Evolutionary conservation across 2,888 invertebrate genomes (phyloP), one percentile per base, ranked within the genome.

Genomic region (Synanthedon myopaeformis): DNA sequence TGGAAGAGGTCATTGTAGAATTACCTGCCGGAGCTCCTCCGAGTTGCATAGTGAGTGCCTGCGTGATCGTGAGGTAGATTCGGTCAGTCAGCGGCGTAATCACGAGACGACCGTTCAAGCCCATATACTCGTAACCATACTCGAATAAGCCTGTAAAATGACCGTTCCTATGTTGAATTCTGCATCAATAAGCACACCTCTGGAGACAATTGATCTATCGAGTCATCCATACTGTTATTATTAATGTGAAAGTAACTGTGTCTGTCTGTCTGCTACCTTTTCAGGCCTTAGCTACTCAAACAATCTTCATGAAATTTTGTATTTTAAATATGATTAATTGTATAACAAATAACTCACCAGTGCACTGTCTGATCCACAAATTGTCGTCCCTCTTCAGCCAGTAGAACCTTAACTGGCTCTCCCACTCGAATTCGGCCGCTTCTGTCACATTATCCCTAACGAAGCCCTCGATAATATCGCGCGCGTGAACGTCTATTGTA

Each of bases 41-140:
- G 53, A 97, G 88, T 62, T 96, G 93, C 95, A 97, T 95, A 1
- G 94, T 93, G 52, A 97, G 87, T 0, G 97, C 97, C 79, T 97
- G 97, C 0, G 97, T 97, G 54, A 97, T 93, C 1, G 97, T 97
- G 56, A 97, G 89, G 76, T 97, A 97, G 65, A 97, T 96, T 56
- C 97, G 90, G 76, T 97, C 97, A 0, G 97, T 97, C 3, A 97
- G 83, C 0, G 97, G 97, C 0, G 97, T 97, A 57, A 97, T 94
- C 8, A 97, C 97, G 54, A 97, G 88, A 48, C 97, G 91, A 0
- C 96, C 96, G 74, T 96, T 96, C 10, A 97, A 81, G 0, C 97
- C 97, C 96, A 97, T 96, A 75, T 97, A 97, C 74, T 97, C 97
- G 74, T 97, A 97, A 4, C 97, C 97, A 67, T 96, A 97, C 57